Percentiles rank a stretch among this genome's conserved stretches.
Evolutionary conservation across 2,888 invertebrate genomes (phyloP).

Genomic region (Parnassius glacialis): DNA sequence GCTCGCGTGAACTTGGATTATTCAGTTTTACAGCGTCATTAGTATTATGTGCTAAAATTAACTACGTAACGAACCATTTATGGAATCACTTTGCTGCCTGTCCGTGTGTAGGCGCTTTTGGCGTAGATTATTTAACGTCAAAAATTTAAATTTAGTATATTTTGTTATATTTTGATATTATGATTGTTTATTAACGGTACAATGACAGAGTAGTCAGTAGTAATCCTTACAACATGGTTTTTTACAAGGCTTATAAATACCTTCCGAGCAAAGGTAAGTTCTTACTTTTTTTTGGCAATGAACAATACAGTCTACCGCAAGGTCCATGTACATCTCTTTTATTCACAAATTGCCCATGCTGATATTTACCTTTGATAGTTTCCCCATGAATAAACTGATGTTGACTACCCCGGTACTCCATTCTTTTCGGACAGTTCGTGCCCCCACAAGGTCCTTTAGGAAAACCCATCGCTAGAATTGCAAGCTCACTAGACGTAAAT

Average conservation of each 20-base stretch:
- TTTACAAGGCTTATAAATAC: constrained; percentile 65
- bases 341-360: constrained; percentile 70
- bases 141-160: too few relatives aligned
- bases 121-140: too few relatives aligned
- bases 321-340: constrained; percentile 73
- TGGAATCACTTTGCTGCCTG: too few relatives aligned
- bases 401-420: constrained; percentile 71
- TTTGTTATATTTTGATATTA: too few relatives aligned
- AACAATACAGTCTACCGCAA: constrained; percentile 72
- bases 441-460: constrained; percentile 76
- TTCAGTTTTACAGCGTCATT: too few relatives aligned
- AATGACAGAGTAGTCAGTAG: constrained; percentile 41
- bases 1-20: too few relatives aligned
- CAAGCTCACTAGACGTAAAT: constrained; percentile 61
- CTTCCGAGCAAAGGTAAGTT: constrained; percentile 60
- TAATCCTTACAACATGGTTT: constrained; percentile 69
- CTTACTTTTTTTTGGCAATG: constrained; percentile 68
- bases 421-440: constrained; percentile 69
- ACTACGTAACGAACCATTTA: too few relatives aligned
- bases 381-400: constrained; percentile 71
- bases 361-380: constrained; percentile 62
- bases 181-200: neutral
- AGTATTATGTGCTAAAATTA: too few relatives aligned
- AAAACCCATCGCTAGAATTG: constrained; percentile 74
- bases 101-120: too few relatives aligned